phyloP scores from a whole-genome alignment of 2,888 invertebrate genomes.

The Anoplius nigerrimus region DNA sequence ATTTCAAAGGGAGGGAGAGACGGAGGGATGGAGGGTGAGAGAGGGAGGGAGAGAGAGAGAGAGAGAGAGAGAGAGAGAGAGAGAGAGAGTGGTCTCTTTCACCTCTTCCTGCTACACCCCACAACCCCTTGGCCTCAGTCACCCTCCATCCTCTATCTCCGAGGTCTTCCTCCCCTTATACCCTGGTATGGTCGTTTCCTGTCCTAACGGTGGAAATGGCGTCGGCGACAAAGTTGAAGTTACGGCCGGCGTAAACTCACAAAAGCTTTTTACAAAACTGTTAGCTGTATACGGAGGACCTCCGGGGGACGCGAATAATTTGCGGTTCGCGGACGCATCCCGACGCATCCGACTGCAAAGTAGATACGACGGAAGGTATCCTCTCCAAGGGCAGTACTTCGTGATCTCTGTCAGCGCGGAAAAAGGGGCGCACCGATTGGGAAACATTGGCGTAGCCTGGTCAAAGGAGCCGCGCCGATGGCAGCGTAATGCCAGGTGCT shows the following conservation, averaged over 20 bases:
- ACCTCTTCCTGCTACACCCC: constrained; percentile 47
- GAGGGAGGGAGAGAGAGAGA: constrained; percentile 11
- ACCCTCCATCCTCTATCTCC: constrained; percentile 26
- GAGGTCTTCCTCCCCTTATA: constrained; percentile 20
- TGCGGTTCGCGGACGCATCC: constrained; percentile 37
- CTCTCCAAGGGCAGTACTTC: constrained; percentile 49
- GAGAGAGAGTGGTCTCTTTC: constrained; percentile 32
- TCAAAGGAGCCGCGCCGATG: too few species aligned
- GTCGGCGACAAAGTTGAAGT: constrained; percentile 68
- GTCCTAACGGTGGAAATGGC: constrained; percentile 51
- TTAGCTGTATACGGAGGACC: constrained; percentile 46
- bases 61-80: too few species aligned
- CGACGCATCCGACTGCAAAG: constrained; percentile 29
- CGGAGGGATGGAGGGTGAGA: too few species aligned
- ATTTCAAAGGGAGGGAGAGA: constrained; percentile 56
- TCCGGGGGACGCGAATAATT: constrained; percentile 45
- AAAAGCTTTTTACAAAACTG: constrained; percentile 73
- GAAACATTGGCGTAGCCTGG: constrained; percentile 3
- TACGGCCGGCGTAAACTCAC: constrained; percentile 68
- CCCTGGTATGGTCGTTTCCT: constrained; percentile 46
- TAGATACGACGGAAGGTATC: constrained; percentile 20
- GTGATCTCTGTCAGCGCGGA: constrained; percentile 33
- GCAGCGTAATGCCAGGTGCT: neutral
- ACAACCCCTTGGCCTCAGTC: constrained; percentile 24
- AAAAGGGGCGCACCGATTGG: constrained; percentile 16